Evolutionary conservation across 1,140 invertebrate genomes (phyloP).

Genomic region (Zophobas morio): DNA sequence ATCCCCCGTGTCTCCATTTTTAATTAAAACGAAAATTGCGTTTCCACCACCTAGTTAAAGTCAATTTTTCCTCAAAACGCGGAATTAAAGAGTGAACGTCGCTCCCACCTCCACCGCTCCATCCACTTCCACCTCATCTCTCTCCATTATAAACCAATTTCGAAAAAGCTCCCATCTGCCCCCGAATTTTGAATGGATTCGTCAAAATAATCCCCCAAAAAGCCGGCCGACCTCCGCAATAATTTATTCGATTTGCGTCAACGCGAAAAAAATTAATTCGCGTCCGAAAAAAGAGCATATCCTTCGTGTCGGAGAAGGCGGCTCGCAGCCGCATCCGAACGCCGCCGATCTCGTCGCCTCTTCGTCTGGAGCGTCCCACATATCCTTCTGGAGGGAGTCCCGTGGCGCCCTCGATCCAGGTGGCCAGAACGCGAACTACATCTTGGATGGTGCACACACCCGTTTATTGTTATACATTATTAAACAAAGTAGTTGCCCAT

Average conservation of each 20-base stretch:
- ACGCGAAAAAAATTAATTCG: constrained; percentile 21
- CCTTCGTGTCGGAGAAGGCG: neutral
- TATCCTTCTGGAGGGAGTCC: constrained; percentile 22
- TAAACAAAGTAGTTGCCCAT: constrained; percentile 44
- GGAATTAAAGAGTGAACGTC: no score
- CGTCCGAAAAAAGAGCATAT: constrained; percentile 1
- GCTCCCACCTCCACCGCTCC: no score
- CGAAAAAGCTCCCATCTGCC: neutral
- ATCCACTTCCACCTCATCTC: no score
- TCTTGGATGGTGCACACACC: constrained; percentile 56
- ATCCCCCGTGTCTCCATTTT: no score
- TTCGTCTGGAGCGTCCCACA: constrained; percentile 11
- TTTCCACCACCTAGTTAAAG: no score
- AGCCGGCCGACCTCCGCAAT: constrained; percentile 16
- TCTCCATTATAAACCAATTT: neutral
- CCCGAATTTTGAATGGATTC: neutral
- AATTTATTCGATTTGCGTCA: constrained; percentile 37
- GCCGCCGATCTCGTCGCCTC: constrained; percentile 2
- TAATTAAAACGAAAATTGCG: no score
- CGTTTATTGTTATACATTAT: constrained; percentile 55
- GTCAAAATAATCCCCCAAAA: constrained; percentile 19
- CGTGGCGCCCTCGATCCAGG: constrained; percentile 51
- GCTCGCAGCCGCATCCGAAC: neutral
- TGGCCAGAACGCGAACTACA: constrained; percentile 56
- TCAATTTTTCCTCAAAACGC: no score